phyloP scores from a whole-genome alignment of 1,140 invertebrate species.

The Whitmania pigra region DNA sequence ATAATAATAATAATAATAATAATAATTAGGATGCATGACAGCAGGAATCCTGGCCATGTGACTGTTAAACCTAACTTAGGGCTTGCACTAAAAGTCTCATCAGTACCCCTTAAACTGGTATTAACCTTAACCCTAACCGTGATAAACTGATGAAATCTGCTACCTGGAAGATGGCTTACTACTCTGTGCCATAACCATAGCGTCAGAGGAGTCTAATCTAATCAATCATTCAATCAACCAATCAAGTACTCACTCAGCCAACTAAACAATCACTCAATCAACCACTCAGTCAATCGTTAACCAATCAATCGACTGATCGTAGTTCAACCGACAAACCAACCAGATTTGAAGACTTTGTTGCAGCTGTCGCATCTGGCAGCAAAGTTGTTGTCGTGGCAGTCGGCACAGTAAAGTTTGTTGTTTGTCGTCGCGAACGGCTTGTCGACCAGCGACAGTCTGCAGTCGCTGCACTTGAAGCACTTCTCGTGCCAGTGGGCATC shows the following conservation, averaged over 20 bases:
- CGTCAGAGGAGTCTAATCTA: background rate
- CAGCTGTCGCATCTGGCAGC: slow-evolving; percentile 97
- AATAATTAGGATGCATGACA: too few species aligned
- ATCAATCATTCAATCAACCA: slow-evolving; percentile 2
- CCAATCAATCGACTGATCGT: background rate
- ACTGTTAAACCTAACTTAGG: too few species aligned
- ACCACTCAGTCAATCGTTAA: background rate
- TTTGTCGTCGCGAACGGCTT: slow-evolving; percentile 95
- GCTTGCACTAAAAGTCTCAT: too few species aligned
- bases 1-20: too few species aligned
- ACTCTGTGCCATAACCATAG: too few species aligned
- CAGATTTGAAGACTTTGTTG: slow-evolving; percentile 92
- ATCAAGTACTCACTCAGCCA: background rate
- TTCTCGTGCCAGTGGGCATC: slow-evolving; percentile 91
- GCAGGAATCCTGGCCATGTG: too few species aligned
- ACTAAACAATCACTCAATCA: background rate
- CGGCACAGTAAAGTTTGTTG: slow-evolving; percentile 92
- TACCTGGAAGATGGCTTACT: too few species aligned
- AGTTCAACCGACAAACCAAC: slow-evolving; percentile 46
- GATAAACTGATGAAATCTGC: too few species aligned
- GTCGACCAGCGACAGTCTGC: slow-evolving; percentile 90
- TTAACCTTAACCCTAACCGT: too few species aligned
- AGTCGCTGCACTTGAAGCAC: slow-evolving; percentile 96
- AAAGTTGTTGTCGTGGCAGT: slow-evolving; percentile 96
- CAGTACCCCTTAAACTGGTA: too few species aligned